These are phyloP conservation scores for Camarhynchus parvulus DNA, from an alignment of 2,113 vertebrate genomes.

Conservation along the genomic window DNA sequence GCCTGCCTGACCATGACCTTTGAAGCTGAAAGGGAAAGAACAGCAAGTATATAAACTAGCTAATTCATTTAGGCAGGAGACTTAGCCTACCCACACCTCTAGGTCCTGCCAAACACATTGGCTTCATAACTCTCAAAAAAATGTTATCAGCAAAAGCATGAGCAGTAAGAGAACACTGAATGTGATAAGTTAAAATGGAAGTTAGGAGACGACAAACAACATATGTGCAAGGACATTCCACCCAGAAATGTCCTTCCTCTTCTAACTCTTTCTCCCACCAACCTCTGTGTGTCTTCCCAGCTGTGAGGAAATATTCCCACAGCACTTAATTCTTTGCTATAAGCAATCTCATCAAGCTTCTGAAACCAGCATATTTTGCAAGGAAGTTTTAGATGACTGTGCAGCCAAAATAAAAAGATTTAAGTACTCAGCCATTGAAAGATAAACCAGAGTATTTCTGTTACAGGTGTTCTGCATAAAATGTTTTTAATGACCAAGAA, in stretches of 20 bases:
- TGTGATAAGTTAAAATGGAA: not conserved
- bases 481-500: not conserved
- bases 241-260: not conserved
- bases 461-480: not conserved
- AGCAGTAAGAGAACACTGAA: not conserved
- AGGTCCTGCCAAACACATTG: not conserved
- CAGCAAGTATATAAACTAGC: not conserved
- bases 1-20: not conserved
- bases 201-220: not conserved
- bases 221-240: not conserved
- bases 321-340: not conserved
- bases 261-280: not conserved
- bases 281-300: not conserved
- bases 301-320: not conserved
- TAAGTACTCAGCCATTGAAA: not conserved
- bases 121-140: not conserved
- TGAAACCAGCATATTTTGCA: not conserved
- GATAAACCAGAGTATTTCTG: not conserved
- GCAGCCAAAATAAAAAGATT: not conserved
- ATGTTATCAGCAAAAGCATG: not conserved
- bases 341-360: not conserved
- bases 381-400: not conserved
- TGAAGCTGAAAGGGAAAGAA: not conserved
- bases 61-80: not conserved
- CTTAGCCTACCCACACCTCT: not conserved